Conservation (phyloP, 2,888 invertebrate genomes). For the Siphonodentalium dalli region DNA sequence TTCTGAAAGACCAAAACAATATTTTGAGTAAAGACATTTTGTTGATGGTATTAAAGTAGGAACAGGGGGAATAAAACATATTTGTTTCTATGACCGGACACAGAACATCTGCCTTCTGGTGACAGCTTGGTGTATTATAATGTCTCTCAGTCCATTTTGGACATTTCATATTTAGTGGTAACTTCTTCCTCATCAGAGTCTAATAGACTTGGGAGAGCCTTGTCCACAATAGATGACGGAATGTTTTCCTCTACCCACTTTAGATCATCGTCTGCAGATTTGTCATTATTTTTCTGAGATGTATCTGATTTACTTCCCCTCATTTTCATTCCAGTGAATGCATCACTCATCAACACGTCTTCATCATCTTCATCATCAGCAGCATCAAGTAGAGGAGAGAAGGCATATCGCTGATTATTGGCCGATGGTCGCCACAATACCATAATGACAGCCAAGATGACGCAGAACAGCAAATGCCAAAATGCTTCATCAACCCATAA, state of each 20-base stretch:
- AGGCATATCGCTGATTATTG: slow-evolving; percentile 92
- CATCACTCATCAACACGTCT: slow-evolving; percentile 82
- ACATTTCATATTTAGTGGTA: slow-evolving; percentile 63
- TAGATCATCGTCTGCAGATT: slow-evolving; percentile 74
- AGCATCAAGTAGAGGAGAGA: slow-evolving; percentile 86
- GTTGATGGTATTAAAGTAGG: too few relatives aligned
- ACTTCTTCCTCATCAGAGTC: slow-evolving; percentile 64
- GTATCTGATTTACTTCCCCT: slow-evolving; percentile 50
- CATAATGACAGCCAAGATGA: slow-evolving; percentile 89
- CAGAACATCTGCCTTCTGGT: too few relatives aligned
- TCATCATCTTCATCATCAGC: slow-evolving; percentile 76
- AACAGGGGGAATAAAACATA: too few relatives aligned
- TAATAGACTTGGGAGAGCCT: slow-evolving; percentile 65
- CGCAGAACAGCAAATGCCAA: slow-evolving; percentile 92
- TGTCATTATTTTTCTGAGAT: slow-evolving; percentile 50
- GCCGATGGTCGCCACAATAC: slow-evolving; percentile 93
- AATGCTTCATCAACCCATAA: slow-evolving; percentile 92
- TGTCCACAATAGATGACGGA: slow-evolving; percentile 77
- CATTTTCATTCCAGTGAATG: slow-evolving; percentile 72
- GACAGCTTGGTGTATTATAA: too few relatives aligned
- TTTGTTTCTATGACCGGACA: too few relatives aligned
- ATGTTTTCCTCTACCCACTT: slow-evolving; percentile 96
- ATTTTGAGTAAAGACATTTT: too few relatives aligned
- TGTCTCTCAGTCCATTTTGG: slow-evolving; percentile 65
- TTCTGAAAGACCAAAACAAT: too few relatives aligned